Percentiles rank a stretch among this genome's conserved stretches.
Conservation (phyloP, 2,797 vertebrate species). For the Simalia tracyae region DNA sequence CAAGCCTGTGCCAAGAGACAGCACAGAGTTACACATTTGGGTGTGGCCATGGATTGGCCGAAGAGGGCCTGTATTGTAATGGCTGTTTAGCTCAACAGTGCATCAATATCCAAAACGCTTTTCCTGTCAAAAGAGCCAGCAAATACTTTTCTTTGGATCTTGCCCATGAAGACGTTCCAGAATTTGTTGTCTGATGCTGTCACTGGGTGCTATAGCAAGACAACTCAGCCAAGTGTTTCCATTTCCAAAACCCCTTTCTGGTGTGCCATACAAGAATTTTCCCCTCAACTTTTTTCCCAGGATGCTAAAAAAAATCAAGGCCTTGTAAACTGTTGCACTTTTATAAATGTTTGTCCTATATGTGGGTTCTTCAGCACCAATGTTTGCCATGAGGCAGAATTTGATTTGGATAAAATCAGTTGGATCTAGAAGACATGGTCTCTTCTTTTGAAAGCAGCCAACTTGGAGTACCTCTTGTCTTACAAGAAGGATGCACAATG, state of each 20-base stretch:
- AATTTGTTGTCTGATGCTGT: conserved; percentile 88
- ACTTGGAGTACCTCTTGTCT: not conserved
- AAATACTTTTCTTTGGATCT: conserved; percentile 98
- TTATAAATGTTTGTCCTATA: conserved; percentile 23
- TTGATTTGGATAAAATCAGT: not conserved
- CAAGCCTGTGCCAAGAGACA: conserved; percentile 92
- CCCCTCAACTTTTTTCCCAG: conserved; percentile 20
- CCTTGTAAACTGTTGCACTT: conserved; percentile 45
- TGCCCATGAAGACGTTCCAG: conserved; percentile 90
- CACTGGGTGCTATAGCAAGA: not conserved
- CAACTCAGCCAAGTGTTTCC: conserved; percentile 6
- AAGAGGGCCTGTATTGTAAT: conserved; percentile 81
- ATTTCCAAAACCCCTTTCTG: conserved; percentile 11
- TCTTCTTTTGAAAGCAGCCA: conserved; percentile 30
- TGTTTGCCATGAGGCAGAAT: accelerated
- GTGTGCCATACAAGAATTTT: conserved; percentile 55
- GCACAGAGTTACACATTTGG: conserved; percentile 98
- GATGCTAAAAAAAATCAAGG: conserved; percentile 33
- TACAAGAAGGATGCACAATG: conserved; percentile 6
- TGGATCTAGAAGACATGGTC: conserved; percentile 5
- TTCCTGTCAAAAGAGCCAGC: conserved; percentile 94
- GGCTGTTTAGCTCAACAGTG: conserved; percentile 88
- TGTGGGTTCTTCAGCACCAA: not conserved
- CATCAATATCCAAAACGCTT: conserved; percentile 81
- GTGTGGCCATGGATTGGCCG: conserved; percentile 86